Percentiles rank a stretch among this genome's conserved stretches.
Conservation (phyloP, 2,888 invertebrate species). For the Acanthosoma haemorrhoidale region DNA sequence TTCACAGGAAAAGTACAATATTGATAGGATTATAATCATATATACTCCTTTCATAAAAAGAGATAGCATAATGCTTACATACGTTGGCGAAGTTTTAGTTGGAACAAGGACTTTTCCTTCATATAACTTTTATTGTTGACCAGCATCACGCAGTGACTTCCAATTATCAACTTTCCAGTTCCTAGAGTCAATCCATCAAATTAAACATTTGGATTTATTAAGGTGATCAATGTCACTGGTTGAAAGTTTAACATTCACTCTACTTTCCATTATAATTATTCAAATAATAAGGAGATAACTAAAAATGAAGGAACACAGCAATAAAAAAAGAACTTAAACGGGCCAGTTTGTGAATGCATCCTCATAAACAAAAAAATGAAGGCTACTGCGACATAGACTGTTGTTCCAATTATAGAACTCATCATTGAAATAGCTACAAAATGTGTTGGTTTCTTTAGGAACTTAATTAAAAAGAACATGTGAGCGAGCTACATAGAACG, state of each 20-base stretch:
- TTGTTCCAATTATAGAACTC: too few species aligned
- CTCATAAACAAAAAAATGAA: too few species aligned
- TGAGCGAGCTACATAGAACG: too few species aligned
- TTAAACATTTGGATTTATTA: not conserved
- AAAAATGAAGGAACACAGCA: too few species aligned
- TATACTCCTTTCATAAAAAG: not conserved
- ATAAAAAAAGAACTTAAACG: too few species aligned
- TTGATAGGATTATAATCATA: not conserved
- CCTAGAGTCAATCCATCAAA: not conserved
- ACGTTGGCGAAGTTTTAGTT: too few species aligned
- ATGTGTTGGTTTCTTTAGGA: too few species aligned
- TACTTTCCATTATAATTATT: not conserved
- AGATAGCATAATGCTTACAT: not conserved
- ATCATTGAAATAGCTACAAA: too few species aligned
- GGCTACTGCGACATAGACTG: too few species aligned
- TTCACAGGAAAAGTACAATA: not conserved
- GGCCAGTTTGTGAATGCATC: too few species aligned
- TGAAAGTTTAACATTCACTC: not conserved
- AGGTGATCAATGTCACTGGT: not conserved
- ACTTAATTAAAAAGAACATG: too few species aligned
- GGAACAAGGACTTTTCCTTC: not conserved
- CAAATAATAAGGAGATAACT: too few species aligned
- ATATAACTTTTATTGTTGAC: not conserved
- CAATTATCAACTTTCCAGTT: not conserved
- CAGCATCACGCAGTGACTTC: not conserved